Percentiles rank a stretch among this genome's conserved stretches.
These are phyloP conservation scores for Leptodactylus fuscus DNA, from an alignment of 2,113 vertebrate species.

Conservation along the genomic window DNA sequence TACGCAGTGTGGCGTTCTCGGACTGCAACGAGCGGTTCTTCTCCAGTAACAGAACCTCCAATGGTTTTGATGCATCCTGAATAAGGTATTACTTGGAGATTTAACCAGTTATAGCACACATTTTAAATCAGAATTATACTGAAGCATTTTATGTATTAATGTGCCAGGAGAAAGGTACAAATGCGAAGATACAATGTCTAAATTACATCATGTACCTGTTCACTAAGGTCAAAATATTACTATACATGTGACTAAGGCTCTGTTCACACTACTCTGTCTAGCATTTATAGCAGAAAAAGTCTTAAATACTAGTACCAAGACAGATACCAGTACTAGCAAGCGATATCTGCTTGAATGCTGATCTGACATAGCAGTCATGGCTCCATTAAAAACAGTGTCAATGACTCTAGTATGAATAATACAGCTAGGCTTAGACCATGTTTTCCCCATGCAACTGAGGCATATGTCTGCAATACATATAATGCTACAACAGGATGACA, in stretches of 20 bases:
- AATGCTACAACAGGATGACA: no score
- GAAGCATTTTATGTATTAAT: no score
- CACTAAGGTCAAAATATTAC: neutral
- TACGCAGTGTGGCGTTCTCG: conserved; percentile 91
- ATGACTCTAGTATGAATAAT: no score
- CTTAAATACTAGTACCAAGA: neutral
- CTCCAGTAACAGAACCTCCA: conserved; percentile 96
- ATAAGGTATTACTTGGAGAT: conserved; percentile 63
- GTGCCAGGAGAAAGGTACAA: neutral
- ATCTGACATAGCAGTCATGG: neutral
- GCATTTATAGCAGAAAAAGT: no score
- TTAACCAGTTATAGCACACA: no score
- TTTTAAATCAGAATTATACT: no score
- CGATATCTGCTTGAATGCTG: neutral
- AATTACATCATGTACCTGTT: no score
- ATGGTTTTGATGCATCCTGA: conserved; percentile 89
- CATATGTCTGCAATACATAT: no score
- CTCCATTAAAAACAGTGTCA: neutral
- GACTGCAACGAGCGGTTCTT: conserved; percentile 96
- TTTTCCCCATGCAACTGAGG: no score
- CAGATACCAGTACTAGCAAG: neutral
- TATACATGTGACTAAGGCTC: no score
- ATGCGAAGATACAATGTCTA: neutral
- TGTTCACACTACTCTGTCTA: neutral
- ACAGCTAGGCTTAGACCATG: no score